phyloP scores from a whole-genome alignment of 2,113 vertebrate genomes.

The Poecile atricapillus region DNA sequence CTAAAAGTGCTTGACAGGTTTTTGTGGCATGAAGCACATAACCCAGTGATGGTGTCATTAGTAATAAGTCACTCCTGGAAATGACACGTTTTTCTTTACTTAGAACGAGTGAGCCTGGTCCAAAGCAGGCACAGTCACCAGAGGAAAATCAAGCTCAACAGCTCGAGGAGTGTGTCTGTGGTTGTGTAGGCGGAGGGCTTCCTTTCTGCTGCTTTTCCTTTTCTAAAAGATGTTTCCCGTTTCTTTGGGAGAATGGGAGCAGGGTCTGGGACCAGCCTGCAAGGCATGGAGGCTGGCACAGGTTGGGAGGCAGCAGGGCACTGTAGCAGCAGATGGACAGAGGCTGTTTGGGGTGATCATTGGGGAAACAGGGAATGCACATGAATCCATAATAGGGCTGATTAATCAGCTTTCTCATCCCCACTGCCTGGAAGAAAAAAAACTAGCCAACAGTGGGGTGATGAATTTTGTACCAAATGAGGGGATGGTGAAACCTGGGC shows the following conservation, averaged over 20 bases:
- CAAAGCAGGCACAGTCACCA: constrained; percentile 32
- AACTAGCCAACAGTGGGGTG: neutral
- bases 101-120: constrained; percentile 55
- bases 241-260: neutral
- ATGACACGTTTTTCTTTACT: constrained; percentile 70
- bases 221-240: neutral
- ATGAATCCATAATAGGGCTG: constrained; percentile 17
- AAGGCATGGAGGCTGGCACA: neutral
- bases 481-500: neutral
- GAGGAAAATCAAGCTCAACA: constrained; percentile 51
- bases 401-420: constrained; percentile 26
- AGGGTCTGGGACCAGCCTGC: neutral
- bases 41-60: constrained; percentile 66
- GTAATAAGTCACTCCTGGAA: constrained; percentile 66
- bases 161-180: neutral
- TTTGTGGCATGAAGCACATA: constrained; percentile 66
- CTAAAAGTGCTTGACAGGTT: constrained; percentile 64
- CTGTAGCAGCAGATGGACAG: neutral
- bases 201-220: neutral
- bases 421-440: neutral
- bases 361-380: constrained; percentile 1
- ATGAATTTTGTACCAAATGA: neutral
- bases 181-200: constrained; percentile 30
- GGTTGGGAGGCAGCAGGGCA: neutral
- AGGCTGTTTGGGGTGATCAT: neutral